phyloP scores from a whole-genome alignment of 37 sponge, comb jelly and placozoan genomes.

The Axinella damicornis region DNA sequence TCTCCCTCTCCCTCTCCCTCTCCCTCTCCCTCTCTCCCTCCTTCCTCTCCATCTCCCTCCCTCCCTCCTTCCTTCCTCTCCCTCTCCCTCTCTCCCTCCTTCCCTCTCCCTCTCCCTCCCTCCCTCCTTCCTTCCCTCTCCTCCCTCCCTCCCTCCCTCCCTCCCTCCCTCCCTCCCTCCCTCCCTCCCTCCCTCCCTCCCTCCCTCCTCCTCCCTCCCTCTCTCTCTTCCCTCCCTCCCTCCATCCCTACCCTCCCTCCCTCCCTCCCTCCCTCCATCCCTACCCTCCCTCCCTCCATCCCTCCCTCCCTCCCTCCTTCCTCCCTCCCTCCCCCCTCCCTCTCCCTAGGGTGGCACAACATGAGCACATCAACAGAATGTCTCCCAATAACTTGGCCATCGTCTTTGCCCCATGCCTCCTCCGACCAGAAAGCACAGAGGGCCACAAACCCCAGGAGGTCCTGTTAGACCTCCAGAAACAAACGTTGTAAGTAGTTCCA shows the following conservation, averaged over 20 bases:
- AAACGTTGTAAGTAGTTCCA: conserved; percentile 69
- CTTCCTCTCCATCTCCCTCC: background rate
- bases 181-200: too few relatives aligned
- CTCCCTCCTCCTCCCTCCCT: too few relatives aligned
- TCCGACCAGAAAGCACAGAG: conserved; percentile 44
- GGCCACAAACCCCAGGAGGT: conserved; percentile 62
- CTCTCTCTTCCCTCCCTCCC: background rate
- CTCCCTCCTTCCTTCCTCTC: background rate
- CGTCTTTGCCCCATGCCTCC: conserved; percentile 87
- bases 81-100: background rate
- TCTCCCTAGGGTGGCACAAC: conserved; percentile 75
- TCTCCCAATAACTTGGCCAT: conserved; percentile 78
- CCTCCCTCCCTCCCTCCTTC: background rate
- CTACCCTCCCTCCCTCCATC: background rate
- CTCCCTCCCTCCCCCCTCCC: background rate
- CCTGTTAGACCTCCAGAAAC: conserved; percentile 77
- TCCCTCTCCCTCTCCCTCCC: background rate
- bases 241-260: background rate
- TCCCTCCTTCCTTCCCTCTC: too few relatives aligned
- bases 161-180: too few relatives aligned
- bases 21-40: background rate
- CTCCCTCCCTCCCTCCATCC: background rate
- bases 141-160: too few relatives aligned
- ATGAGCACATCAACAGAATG: conserved; percentile 86
- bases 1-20: too few relatives aligned